Evolutionary conservation across 2,113 vertebrate genomes (phyloP).

Genomic region (Microcebus lehilahytsara): DNA sequence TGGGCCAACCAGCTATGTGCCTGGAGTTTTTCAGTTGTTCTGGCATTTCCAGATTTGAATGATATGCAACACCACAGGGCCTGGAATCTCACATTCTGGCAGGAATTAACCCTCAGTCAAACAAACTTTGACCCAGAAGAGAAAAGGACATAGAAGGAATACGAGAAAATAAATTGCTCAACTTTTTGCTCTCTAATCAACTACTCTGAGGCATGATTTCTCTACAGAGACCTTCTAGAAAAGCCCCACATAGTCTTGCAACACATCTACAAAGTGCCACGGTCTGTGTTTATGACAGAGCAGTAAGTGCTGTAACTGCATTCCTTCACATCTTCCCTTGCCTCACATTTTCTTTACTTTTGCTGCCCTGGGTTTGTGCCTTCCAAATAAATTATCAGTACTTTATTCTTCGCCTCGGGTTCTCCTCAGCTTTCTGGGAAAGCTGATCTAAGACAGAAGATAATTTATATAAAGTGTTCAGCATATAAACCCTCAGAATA

Average conservation of each 20-base stretch:
- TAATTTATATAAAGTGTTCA: slow-evolving; percentile 5
- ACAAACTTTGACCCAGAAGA: not conserved
- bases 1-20: not conserved
- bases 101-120: not conserved
- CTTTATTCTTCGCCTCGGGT: not conserved
- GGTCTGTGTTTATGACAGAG: not conserved
- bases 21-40: not conserved
- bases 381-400: slow-evolving; percentile 18
- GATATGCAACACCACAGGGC: not conserved
- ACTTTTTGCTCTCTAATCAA: not conserved
- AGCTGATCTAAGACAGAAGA: not conserved
- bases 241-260: not conserved
- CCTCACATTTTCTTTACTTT: not conserved
- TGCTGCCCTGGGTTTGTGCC: not conserved
- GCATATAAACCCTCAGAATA: not conserved
- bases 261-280: not conserved
- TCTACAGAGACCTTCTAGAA: not conserved
- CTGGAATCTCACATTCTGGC: not conserved
- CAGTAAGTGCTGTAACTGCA: too few species aligned
- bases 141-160: not conserved
- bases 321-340: not conserved
- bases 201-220: not conserved
- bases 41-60: not conserved
- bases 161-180: not conserved
- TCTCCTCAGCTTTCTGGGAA: not conserved